Percentiles rank a stretch among this genome's conserved stretches.
These are phyloP conservation scores for Acleris sparsana DNA, from an alignment of 2,888 invertebrate species.

Conservation along the genomic window DNA sequence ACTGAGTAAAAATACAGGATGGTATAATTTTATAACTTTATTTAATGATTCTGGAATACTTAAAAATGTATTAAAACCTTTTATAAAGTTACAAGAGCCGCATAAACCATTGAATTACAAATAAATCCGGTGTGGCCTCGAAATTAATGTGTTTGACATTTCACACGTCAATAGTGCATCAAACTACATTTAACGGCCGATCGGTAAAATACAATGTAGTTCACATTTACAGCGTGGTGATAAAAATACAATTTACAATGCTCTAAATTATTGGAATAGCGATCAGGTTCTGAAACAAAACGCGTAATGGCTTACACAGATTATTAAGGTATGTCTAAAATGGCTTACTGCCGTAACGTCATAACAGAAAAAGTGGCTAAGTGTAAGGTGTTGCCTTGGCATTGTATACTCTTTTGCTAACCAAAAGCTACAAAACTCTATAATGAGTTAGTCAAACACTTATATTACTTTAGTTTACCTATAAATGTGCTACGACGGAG, in stretches of 20 bases:
- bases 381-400: no score
- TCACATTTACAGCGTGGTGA: slow-evolving; percentile 24
- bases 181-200: slow-evolving; percentile 26
- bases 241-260: slow-evolving; percentile 41
- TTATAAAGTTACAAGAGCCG: slow-evolving; percentile 28
- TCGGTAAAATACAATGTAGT: slow-evolving; percentile 14
- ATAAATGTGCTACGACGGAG: no score
- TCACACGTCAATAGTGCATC: slow-evolving; percentile 39
- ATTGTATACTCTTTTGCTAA: no score
- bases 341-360: no score
- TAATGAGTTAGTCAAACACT: no score
- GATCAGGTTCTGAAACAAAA: slow-evolving; percentile 16
- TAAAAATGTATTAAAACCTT: slow-evolving; percentile 10
- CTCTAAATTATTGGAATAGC: slow-evolving; percentile 2
- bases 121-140: slow-evolving; percentile 33
- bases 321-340: no score
- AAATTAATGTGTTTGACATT: slow-evolving; percentile 43
- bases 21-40: no score
- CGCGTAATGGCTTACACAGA: no score
- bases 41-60: neutral
- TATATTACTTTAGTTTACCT: no score
- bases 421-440: no score
- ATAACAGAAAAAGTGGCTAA: no score
- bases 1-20: no score
- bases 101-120: slow-evolving; percentile 19